Base-by-base conservation (phyloP, 2,113 vertebrate species). In the Platichthys stellatus region DNA sequence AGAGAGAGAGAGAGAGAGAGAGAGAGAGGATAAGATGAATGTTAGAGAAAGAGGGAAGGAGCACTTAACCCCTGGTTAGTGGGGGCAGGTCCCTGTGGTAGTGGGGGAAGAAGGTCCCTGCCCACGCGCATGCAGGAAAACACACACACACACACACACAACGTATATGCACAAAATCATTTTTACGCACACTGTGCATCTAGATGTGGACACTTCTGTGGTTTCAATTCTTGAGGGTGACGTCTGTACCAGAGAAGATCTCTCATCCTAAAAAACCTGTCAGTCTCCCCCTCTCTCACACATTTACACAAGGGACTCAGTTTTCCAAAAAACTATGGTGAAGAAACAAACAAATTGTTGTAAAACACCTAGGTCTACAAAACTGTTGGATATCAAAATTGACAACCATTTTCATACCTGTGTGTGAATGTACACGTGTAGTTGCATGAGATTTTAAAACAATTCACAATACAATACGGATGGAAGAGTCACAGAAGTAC, bases 21-120 rank as follows among this genome's bases (percentile, higher is more conserved):
- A 63, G 69, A 63, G 54, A 62, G 61, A 38, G 61, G 43, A 87
- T 76, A 86, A 81, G 85, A 92, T 78, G 84, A 90, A 88, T 86
- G 83, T 79, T 77, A 56, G 72, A 87, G 79, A 84, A 84, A 84
- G 72, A 80, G 73, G 86, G 77, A 90, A 74, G 79, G 72, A 90
- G 87, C 90, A 93, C 92, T 93, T 93, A 93, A 92, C 87, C 91
- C 80, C 86, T 88, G 88, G 84, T 90, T 85, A 89, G 92, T 89
- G 81, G 74, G 89, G 77, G 86, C 86, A 85, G 68, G 72, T 91
- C 84, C 86, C 88, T 85, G 72, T 87, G 86, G 89, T 74, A 58
- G 76, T 67, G 76, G 77, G 75, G 70, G 72, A 86, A 82, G 51
- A 86, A 83, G 84, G 81, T 86, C 67, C 75, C 74, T 80, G 62